Base-by-base conservation (phyloP, 53 echinoderm and acorn worm genomes). In the Actinopyga echinites region DNA sequence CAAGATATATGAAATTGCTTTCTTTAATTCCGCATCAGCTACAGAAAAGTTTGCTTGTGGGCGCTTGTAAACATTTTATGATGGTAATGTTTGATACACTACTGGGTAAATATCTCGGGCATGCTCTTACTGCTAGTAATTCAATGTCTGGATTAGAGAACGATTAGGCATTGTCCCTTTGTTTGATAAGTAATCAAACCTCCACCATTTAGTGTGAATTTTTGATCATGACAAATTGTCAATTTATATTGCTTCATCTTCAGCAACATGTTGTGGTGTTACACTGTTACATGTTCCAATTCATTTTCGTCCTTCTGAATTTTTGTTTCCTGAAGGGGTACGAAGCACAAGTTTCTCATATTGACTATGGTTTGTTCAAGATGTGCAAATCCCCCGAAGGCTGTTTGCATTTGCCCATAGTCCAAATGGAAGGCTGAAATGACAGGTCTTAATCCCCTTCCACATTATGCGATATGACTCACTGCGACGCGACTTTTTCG, bases 391-490 rank as follows among this genome's bases (percentile, higher is more conserved):
- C 21, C 38, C 71, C 21, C 40, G 38, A 1, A 38, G 10, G 40
- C 71, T 69, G 40, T 69, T 69, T 20, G 42, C 71, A 38, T 71
- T 71, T 10, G 71, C 40, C 20, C 38, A 21, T 23, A 71, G 32
- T 71, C 71, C 71, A 40, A 38, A 71, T 6, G 71, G 71, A 38
- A 29, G 42, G n/a, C n/a, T n/a, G n/a, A n/a, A n/a, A n/a, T n/a
- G n/a, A n/a, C n/a, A n/a, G n/a, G n/a, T n/a, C n/a, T n/a, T n/a
- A n/a, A n/a, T n/a, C n/a, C n/a, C n/a, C n/a, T n/a, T n/a, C n/a
- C n/a, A n/a, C n/a, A n/a, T n/a, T n/a, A n/a, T n/a, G n/a, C n/a
- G n/a, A n/a, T n/a, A n/a, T n/a, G n/a, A n/a, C n/a, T n/a, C n/a
- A n/a, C n/a, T n/a, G n/a, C n/a, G n/a, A n/a, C n/a, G n/a, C n/a